phyloP scores from a whole-genome alignment of 2,113 vertebrate species.

The Cyanistes caeruleus region DNA sequence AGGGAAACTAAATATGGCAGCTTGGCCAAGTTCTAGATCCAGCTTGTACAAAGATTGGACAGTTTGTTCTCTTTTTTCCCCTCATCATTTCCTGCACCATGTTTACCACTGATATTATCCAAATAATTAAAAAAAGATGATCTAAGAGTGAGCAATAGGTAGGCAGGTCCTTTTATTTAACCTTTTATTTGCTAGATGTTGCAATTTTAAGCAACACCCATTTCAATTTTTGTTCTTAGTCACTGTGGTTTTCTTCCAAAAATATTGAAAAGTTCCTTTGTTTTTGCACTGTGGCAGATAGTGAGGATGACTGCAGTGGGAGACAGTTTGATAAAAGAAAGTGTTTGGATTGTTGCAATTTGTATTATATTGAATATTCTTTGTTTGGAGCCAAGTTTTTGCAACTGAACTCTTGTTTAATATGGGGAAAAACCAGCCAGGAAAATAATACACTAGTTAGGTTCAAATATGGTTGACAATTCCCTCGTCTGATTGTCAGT shows the following conservation, averaged over 20 bases:
- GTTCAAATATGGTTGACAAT: neutral
- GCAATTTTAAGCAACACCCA: conserved; percentile 15
- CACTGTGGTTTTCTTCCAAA: conserved; percentile 32
- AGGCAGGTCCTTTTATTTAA: neutral
- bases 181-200: conserved; percentile 28
- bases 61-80: neutral
- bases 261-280: conserved; percentile 24
- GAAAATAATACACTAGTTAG: neutral
- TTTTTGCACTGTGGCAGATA: neutral
- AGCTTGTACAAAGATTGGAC: neutral
- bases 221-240: conserved; percentile 16
- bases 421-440: neutral
- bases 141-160: conserved; percentile 17
- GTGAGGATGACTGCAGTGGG: neutral
- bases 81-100: neutral
- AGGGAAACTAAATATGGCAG: neutral
- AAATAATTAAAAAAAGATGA: neutral
- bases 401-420: neutral
- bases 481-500: neutral
- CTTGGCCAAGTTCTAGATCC: neutral
- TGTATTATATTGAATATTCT: neutral
- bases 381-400: neutral
- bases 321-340: conserved; percentile 1
- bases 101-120: conserved; percentile 8
- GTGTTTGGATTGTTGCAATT: neutral